These are phyloP conservation scores for Macrotus californicus DNA, from an alignment of 2,113 vertebrate genomes.

Conservation along the genomic window DNA sequence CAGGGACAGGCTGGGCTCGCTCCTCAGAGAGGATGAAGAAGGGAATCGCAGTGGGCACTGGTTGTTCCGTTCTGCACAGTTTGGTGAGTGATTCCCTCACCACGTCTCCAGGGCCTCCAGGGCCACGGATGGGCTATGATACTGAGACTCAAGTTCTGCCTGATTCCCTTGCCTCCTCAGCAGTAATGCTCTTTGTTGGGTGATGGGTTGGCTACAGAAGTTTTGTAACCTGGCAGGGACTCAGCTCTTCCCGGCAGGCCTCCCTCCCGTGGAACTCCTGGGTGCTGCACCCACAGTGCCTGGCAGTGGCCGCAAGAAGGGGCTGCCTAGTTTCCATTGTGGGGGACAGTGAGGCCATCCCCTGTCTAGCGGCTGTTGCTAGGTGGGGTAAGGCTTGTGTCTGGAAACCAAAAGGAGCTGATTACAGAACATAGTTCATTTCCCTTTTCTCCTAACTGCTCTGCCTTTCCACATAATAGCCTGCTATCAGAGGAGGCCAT, in stretches of 20 bases:
- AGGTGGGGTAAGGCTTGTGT: background rate
- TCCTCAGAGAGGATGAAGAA: background rate
- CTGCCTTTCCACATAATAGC: background rate
- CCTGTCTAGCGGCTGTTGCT: background rate
- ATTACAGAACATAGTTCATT: background rate
- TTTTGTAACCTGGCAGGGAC: background rate
- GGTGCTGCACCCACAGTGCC: constrained; percentile 42
- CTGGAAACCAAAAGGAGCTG: background rate
- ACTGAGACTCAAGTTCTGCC: constrained; percentile 57
- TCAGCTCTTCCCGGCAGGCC: constrained; percentile 25
- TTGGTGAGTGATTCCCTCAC: background rate
- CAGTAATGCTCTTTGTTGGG: constrained; percentile 54
- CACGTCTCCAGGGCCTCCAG: background rate
- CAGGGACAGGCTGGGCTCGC: background rate
- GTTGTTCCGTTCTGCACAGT: fast-evolving
- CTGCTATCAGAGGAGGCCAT: constrained; percentile 29
- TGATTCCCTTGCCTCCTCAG: constrained; percentile 19
- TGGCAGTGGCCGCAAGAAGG: background rate
- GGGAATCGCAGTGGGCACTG: fast-evolving
- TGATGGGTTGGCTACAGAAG: constrained; percentile 38
- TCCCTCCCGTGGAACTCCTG: constrained; percentile 46
- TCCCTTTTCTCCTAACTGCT: background rate
- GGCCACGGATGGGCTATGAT: background rate
- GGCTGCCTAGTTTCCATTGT: background rate
- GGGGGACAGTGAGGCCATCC: background rate